Evolutionary conservation across 2,888 invertebrate genomes (phyloP).

Genomic region (Cheilosia vulpina): DNA sequence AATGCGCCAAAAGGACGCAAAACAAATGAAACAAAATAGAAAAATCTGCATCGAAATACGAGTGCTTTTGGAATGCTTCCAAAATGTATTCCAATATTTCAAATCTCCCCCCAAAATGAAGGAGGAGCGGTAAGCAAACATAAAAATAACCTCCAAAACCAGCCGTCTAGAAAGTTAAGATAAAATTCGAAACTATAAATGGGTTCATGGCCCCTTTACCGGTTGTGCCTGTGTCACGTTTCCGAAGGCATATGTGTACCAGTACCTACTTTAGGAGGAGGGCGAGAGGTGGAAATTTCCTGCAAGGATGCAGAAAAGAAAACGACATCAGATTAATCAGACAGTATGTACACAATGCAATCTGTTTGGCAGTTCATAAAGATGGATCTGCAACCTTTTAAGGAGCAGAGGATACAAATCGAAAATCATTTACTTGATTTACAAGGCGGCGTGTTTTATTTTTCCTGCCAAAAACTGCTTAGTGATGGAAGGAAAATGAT

Average conservation of each 20-base stretch:
- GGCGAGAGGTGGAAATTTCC: background rate
- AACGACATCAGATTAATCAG: constrained; percentile 56
- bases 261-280: background rate
- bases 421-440: constrained; percentile 58
- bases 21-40: background rate
- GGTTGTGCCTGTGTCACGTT: constrained; percentile 3
- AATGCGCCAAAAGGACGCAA: background rate
- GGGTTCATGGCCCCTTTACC: constrained; percentile 23
- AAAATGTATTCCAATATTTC: constrained; percentile 52
- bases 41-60: constrained; percentile 54
- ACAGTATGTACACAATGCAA: constrained; percentile 41
- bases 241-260: constrained; percentile 24
- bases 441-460: constrained; percentile 34
- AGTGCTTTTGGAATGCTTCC: constrained; percentile 49
- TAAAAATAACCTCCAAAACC: constrained; percentile 35
- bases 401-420: constrained; percentile 58
- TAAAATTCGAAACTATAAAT: constrained; percentile 52
- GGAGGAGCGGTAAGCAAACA: background rate
- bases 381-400: constrained; percentile 51
- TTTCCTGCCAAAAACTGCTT: background rate
- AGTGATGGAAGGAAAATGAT: constrained; percentile 7
- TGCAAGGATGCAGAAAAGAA: constrained; percentile 25
- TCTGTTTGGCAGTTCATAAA: constrained; percentile 64
- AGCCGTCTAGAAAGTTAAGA: constrained; percentile 71
- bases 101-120: background rate